Conservation (phyloP, 2,113 vertebrate genomes). For the Sigmodon hispidus region DNA sequence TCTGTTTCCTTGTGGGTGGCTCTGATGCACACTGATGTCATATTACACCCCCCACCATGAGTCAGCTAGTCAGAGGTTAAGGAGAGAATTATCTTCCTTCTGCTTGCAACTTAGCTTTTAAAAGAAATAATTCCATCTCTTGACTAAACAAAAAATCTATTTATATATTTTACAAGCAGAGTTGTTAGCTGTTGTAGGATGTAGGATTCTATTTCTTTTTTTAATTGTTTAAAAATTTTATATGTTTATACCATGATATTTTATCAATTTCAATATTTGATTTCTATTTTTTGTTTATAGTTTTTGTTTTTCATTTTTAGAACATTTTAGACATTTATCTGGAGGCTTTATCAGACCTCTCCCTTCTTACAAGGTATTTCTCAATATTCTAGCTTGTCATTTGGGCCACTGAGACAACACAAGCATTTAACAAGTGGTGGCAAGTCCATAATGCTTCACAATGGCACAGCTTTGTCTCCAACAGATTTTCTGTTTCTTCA, state of each 20-base stretch:
- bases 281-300: background rate
- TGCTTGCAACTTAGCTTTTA: slow-evolving; percentile 41
- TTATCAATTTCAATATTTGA: background rate
- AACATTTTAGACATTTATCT: background rate
- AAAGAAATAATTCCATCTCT: slow-evolving; percentile 54
- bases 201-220: slow-evolving; percentile 34
- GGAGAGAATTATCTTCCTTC: slow-evolving; percentile 51
- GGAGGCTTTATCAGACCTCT: background rate
- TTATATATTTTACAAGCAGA: slow-evolving; percentile 58
- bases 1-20: slow-evolving; percentile 59
- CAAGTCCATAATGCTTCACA: background rate
- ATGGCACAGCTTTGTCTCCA: background rate
- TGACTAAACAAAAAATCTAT: background rate
- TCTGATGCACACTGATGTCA: slow-evolving; percentile 25
- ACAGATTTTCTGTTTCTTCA: background rate
- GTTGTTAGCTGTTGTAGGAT: background rate
- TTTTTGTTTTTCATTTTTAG: slow-evolving; percentile 41
- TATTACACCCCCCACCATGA: background rate
- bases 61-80: slow-evolving; percentile 60
- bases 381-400: background rate
- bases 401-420: background rate
- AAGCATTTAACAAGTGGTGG: background rate
- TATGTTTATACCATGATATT: background rate
- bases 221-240: background rate
- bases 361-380: background rate